A percentile compares a stretch with the other conserved stretches of the same genome.
These are phyloP conservation scores for Drosophila pruinosa DNA, from an alignment of 1,140 invertebrate species.

Conservation along the genomic window DNA sequence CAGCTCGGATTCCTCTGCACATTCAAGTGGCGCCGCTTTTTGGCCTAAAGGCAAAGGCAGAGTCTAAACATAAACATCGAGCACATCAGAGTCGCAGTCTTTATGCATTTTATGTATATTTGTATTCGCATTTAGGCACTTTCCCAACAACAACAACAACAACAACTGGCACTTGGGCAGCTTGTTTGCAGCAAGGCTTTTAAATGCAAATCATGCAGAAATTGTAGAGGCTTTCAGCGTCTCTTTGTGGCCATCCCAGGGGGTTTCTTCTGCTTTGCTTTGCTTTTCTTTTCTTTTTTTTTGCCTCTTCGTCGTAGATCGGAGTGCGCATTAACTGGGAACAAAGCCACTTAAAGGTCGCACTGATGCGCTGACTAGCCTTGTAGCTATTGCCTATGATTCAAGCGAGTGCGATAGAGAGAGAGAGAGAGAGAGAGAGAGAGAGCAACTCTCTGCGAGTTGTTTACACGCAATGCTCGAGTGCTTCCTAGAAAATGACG, in stretches of 20 bases:
- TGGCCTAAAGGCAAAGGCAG: not conserved
- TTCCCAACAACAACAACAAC: constrained; percentile 14
- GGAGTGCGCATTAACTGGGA: constrained; percentile 41
- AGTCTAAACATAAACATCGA: not conserved
- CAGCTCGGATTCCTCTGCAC: no score
- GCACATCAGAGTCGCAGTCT: not conserved
- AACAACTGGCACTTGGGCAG: constrained; percentile 11
- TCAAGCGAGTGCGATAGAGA: not conserved
- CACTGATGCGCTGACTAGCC: constrained; percentile 65
- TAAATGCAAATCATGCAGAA: constrained; percentile 79
- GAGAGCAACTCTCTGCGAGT: constrained; percentile 50
- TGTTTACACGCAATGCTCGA: constrained; percentile 72
- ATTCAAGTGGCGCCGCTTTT: not conserved
- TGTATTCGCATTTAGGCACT: constrained; percentile 14
- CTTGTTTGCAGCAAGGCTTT: constrained; percentile 29
- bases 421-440: not conserved
- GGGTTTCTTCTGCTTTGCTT: no score
- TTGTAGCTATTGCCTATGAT: constrained; percentile 43
- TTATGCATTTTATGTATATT: not conserved
- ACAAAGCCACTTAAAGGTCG: constrained; percentile 73
- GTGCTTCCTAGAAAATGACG: constrained; percentile 79
- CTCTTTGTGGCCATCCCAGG: not conserved
- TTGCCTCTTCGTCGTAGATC: not conserved
- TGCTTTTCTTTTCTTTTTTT: not conserved
- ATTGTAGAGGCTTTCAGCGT: constrained; percentile 32